Base-by-base conservation (phyloP, 2,888 invertebrate genomes). In the Cartodere bifasciata region DNA sequence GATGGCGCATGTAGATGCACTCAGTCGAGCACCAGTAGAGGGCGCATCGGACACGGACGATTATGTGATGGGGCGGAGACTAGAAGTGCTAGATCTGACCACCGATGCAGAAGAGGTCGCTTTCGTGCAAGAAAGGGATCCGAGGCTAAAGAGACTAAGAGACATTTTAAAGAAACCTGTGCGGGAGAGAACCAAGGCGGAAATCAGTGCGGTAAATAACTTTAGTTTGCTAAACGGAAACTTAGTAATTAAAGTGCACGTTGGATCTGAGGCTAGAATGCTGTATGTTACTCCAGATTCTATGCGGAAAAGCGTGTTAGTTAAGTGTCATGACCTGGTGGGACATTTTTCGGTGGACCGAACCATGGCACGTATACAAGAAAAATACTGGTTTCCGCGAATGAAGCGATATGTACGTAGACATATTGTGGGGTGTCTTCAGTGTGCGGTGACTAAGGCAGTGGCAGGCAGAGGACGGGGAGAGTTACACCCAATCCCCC, bases 1-100 rank as follows among this genome's bases (percentile, higher is more conserved):
- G 5, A 45, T 49, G 38, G 16, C 14, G 3, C 44, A 45, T 31
- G 46, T 43, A 3, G 47, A 48, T 33, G 33, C 38, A 2, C 24
- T 49, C 6, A 42, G 43, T 21, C 26, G 46, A 32, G 41, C 41
- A 26, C 41, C 45, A 9, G 34, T 26, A 4, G 32, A 30, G 9
- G 32, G 30, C 12, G 31, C 36, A 5, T 23, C 23, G 7, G 38
- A 30, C 2, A 37, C 37, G 2, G 29, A 31, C 4, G 31, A 35
- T 12, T 23, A 23, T 7, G 14, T 38, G 4, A 11, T 24, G 7
- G 29, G 31, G 3, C 26, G 29, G 11, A 25, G 35, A 22, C 6
- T 39, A 5, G 23, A 29, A 5, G 31, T 42, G n/a, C 14, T 35
- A 10, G 17, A 13, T 9, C 31, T 31, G 6, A 15, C 32, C 5